Percentiles rank a stretch among this genome's conserved stretches.
Conservation (phyloP, 2,113 vertebrate species). For the Machaerirhynchus nigripectus region DNA sequence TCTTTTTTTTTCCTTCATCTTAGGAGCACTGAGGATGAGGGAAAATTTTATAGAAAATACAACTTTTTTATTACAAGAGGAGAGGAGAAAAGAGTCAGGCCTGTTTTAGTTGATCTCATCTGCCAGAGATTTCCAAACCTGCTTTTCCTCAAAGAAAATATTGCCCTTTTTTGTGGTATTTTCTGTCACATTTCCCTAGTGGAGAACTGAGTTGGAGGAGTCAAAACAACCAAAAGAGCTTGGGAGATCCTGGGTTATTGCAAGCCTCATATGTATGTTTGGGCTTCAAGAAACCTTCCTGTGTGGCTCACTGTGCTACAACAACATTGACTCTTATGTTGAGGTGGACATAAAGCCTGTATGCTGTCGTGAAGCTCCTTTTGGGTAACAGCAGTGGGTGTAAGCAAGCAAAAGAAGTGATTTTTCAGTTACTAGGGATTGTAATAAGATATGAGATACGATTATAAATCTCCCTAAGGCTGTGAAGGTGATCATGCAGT, state of each 20-base stretch:
- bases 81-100: not conserved
- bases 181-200: not conserved
- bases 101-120: not conserved
- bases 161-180: not conserved
- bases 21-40: not conserved
- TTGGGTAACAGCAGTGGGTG: not conserved
- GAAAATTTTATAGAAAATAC: not conserved
- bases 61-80: not conserved
- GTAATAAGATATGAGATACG: accelerated
- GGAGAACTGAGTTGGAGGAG: not conserved
- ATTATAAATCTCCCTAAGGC: not conserved
- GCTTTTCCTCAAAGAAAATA: not conserved
- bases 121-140: not conserved
- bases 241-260: not conserved
- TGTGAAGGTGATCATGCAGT: not conserved
- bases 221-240: not conserved
- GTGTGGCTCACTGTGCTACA: not conserved
- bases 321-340: accelerated
- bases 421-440: not conserved
- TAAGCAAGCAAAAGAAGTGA: not conserved
- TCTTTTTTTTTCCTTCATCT: not conserved
- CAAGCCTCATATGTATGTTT: not conserved
- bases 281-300: not conserved
- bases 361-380: accelerated
- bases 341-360: not conserved